These are phyloP conservation scores for Epizoanthus fatuus DNA, from an alignment of 92 coral and sea anemone genomes.

Conservation along the genomic window DNA sequence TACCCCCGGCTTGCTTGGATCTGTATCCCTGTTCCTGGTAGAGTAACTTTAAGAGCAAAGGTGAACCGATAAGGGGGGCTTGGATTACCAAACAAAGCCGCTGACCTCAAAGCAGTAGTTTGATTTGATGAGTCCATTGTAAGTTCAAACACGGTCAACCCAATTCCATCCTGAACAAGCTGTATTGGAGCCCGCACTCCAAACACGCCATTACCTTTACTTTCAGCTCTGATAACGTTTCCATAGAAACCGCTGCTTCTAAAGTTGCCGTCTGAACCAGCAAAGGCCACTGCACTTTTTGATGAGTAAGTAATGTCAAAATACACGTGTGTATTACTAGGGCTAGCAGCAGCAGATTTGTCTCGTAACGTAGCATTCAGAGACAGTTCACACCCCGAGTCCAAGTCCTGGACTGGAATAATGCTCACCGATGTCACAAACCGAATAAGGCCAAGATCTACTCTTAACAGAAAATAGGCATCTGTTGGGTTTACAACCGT, in stretches of 20 bases:
- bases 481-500: constrained; percentile 64
- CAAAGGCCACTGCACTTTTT: constrained; percentile 33
- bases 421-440: constrained; percentile 49
- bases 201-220: constrained; percentile 57
- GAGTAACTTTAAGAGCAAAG: constrained; percentile 35
- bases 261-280: constrained; percentile 38
- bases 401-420: constrained; percentile 57
- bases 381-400: constrained; percentile 57
- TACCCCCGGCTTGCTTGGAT: constrained; percentile 33
- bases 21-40: constrained; percentile 27
- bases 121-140: constrained; percentile 53
- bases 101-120: constrained; percentile 48
- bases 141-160: constrained; percentile 47
- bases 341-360: constrained; percentile 36
- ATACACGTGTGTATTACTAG: constrained; percentile 44
- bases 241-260: constrained; percentile 56
- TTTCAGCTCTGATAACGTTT: constrained; percentile 57
- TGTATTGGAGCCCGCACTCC: constrained; percentile 49
- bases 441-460: constrained; percentile 45
- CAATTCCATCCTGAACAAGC: constrained; percentile 48
- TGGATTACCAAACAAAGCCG: constrained; percentile 63
- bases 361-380: constrained; percentile 54
- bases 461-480: constrained; percentile 68
- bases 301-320: constrained; percentile 60
- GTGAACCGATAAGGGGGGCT: constrained; percentile 47